These are phyloP conservation scores for Pomatostomus ruficeps DNA, from an alignment of 2,113 vertebrate genomes.

Conservation along the genomic window DNA sequence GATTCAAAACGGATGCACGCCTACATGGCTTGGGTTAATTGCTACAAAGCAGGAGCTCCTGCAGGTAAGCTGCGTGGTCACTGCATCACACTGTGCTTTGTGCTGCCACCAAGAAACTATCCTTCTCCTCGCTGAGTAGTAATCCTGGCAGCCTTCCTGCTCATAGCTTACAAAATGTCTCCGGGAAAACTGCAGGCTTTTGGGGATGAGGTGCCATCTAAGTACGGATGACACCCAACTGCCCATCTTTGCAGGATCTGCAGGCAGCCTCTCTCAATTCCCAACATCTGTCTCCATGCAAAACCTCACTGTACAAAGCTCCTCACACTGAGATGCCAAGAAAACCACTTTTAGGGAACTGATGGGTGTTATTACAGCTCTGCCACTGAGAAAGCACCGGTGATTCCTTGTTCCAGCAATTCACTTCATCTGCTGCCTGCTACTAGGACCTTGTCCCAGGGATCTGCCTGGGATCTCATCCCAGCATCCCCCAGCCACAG, in stretches of 20 bases:
- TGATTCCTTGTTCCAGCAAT: neutral
- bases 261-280: neutral
- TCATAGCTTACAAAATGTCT: neutral
- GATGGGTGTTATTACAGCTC: neutral
- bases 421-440: neutral
- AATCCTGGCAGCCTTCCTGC: neutral
- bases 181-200: neutral
- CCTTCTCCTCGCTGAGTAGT: neutral
- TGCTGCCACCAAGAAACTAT: neutral
- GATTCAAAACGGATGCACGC: neutral
- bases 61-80: neutral
- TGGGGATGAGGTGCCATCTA: neutral
- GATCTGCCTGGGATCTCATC: neutral
- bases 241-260: neutral
- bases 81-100: neutral
- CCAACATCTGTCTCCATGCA: neutral
- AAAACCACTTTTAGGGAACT: neutral
- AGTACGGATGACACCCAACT: rapidly evolving
- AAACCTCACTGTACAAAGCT: neutral
- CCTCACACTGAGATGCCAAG: neutral
- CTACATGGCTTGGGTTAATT: neutral
- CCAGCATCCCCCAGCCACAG: neutral
- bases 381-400: neutral
- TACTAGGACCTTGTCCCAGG: neutral
- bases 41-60: neutral